Conservation (phyloP, 35 echinoderm and acorn worm genomes). For the Ophioderma brevispina region DNA sequence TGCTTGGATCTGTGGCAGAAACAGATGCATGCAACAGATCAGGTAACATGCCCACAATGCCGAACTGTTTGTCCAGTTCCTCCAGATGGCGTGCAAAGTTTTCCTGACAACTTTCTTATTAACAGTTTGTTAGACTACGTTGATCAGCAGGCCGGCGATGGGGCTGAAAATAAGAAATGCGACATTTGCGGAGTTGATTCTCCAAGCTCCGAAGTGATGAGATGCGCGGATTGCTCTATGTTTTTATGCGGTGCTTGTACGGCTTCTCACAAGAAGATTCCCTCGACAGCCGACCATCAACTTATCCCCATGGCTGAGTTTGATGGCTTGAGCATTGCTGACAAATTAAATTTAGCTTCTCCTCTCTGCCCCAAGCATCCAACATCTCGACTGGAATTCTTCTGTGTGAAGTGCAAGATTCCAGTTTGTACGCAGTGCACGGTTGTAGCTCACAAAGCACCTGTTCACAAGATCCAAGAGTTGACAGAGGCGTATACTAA, state of each 20-base stretch:
- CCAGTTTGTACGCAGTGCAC: constrained; percentile 45
- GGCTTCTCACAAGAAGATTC: constrained; percentile 14
- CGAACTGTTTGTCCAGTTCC: constrained; percentile 1
- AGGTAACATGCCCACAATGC: constrained; percentile 22
- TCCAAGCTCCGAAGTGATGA: background rate
- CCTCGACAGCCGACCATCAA: constrained; percentile 1
- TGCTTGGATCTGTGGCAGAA: constrained; percentile 34
- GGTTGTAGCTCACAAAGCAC: constrained; percentile 19
- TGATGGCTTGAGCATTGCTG: background rate
- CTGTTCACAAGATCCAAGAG: constrained; percentile 27
- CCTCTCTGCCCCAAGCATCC: constrained; percentile 11
- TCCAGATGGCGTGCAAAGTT: background rate
- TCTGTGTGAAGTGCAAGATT: constrained; percentile 19
- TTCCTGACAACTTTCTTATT: constrained; percentile 28
- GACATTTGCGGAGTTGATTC: background rate
- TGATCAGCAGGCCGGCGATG: background rate
- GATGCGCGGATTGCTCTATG: constrained; percentile 17
- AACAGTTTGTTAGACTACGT: constrained; percentile 20
- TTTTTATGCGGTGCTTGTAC: constrained; percentile 16
- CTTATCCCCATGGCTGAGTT: constrained; percentile 7
- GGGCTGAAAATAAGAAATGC: background rate
- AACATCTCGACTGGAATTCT: constrained; percentile 12
- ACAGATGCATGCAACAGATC: background rate
- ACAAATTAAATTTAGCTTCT: background rate
- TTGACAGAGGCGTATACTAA: background rate